Evolutionary conservation across 1,140 invertebrate genomes (phyloP), one percentile per base, ranked within the genome.

Genomic region (Heliconius melpomene): DNA sequence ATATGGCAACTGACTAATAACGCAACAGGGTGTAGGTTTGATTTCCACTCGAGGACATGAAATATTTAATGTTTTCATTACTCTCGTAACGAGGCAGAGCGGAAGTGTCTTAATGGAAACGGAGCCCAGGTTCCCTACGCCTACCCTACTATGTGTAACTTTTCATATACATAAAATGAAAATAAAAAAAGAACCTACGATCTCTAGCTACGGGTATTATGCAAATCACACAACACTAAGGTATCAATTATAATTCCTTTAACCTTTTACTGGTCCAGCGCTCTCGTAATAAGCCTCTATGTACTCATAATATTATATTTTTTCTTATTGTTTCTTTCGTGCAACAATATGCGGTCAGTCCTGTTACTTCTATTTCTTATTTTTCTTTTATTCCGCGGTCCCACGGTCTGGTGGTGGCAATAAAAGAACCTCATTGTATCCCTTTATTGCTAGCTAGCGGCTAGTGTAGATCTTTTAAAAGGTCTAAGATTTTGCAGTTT

Each of bases 291-390:
- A 26, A 26, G 57, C 26, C 13, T 13, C 60, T 26, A 29, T 66
- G 3, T 36, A 29, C 26, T 29, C 60, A 66, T 66, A 66, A 66
- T 29, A 66, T 29, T 29, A 26, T n/a, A 66, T 66, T 66, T 29
- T 66, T 66, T 26, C 60, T 66, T 66, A 66, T 66, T 66, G 60
- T 66, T 66, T 29, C 60, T 6, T 29, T 29, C 26, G 6, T 29
- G 60, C 60, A 66, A 66, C 60, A 66, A 66, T 66, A 66, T 66
- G 60, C 60, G 60, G 60, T 66, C 60, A 66, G 26, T 29, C 60
- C 11, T 66, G 60, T 66, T 66, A 66, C 60, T 16, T 66, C 23
- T 29, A 66, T 66, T 66, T 66, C 29, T 66, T 29, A 29, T 57
- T 52, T 23, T 11, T 57, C 54, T 11, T 57, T 29, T 66, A 66